Evolutionary conservation across 1,140 invertebrate species (phyloP), one percentile per base, ranked within the genome.

Genomic region (Probaryconus sp.): DNA sequence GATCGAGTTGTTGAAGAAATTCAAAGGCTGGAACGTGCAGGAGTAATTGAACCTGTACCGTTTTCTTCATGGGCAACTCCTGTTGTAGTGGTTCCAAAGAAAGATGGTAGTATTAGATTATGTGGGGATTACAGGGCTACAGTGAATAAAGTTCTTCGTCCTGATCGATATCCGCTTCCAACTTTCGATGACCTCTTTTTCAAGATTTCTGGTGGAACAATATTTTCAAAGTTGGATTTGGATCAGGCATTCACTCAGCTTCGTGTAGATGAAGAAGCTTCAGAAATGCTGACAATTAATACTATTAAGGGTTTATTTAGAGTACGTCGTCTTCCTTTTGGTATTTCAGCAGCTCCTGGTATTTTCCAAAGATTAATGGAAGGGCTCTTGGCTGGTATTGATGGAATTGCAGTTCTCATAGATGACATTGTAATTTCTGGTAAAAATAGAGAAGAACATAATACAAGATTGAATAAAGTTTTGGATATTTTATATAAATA

Each of bases 261-360:
- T n/a, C n/a, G n/a, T n/a, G n/a, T n/a, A n/a, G 30, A 76, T 43
- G 78, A 85, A 1, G 40, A 63, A 4, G 77, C 81, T n/a, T 38
- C 77, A 16, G 61, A n/a, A n/a, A n/a, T n/a, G 79, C 60, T 18
- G 77, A 81, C 79, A 0, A 60, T 83, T 24, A 81, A 79, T 42
- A 82, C 80, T 6, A 86, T 83, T 18, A 81, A 80, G 33, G 89
- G 89, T 4, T 50, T 89, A 13, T 90, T 83, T 73, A 65, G 77
- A 5, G 85, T 88, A 16, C 87, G 85, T 20, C 45, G 88, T 6
- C 61, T 91, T 58, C 81, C 83, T n/a, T 90, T 88, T 77, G 87
- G 89, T 3, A 79, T 89, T 5, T 78, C 43, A 1, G 78, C 83
- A 14, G 81, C 83, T 37, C 87, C 85, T 9, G 85, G 82, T 21